Base-by-base conservation (phyloP, 2,888 invertebrate genomes). In the Orthonychiurus folsomi region DNA sequence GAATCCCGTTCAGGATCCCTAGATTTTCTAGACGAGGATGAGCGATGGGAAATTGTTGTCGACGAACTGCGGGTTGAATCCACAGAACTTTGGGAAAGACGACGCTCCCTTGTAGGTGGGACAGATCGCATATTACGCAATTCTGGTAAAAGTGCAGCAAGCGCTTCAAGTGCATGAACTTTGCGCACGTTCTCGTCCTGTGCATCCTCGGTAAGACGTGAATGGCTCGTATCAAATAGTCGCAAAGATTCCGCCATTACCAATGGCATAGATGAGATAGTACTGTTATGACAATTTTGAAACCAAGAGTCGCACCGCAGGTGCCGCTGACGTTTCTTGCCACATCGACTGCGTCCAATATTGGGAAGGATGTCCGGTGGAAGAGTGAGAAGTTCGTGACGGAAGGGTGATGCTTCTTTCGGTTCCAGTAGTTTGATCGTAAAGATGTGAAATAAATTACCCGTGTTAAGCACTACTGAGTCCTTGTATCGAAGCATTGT, bases 401-500 rank as follows among this genome's bases (percentile, higher is more conserved):
- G 53, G 15, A 54, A 59, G 20, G 27, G 18, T 2, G 63, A 47
- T 18, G 47, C 54, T 64, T 26, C 68, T 60, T 50, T 25, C 3
- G 69, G 69, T 64, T 77, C 76, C 61, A 80, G 78, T 63, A 81
- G 73, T 63, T 86, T 85, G 28, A 85, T 81, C 69, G 81, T 80
- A 47, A 92, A 79, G 74, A 89, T 87, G 74, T 92, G 89, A 71
- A 92, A 84, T 78, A 87, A 89, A 74, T 86, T 86, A 66, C 91
- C 91, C 1, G 91, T 89, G 76, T 91, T 89, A 59, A 92, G 84
- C 56, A 92, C 84, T 63, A 89, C 86, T 72, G 86, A 75, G 55
- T 80, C 78, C 68, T 79, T 78, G 58, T 77, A 76, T 71, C 80
- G 79, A 68, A 82, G 75, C 63, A 78, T 79, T 26, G 78, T 74